A percentile compares a stretch with the other conserved stretches of the same genome.
These are phyloP conservation scores for Choristoneura rosaceana DNA, from an alignment of 2,888 invertebrate species.

Conservation along the genomic window DNA sequence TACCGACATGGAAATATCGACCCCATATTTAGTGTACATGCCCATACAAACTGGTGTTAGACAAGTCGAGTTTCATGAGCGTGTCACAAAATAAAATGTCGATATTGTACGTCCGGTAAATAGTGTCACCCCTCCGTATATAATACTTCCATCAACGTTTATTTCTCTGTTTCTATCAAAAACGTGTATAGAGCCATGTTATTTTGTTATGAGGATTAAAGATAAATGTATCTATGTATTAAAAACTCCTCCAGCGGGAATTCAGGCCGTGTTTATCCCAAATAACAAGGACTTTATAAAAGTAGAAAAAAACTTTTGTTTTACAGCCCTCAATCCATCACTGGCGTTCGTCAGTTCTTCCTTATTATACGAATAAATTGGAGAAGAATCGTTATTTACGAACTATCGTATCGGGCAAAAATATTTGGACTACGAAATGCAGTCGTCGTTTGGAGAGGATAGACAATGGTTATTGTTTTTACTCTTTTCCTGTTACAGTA, in stretches of 20 bases:
- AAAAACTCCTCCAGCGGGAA: neutral
- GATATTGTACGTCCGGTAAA: too few relatives aligned
- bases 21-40: too few relatives aligned
- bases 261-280: neutral
- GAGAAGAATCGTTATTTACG: conserved; percentile 28
- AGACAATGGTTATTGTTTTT: neutral
- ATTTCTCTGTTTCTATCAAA: too few relatives aligned
- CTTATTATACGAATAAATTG: conserved; percentile 33
- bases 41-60: too few relatives aligned
- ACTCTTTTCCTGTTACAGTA: neutral
- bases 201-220: too few relatives aligned
- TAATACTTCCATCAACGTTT: too few relatives aligned
- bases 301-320: conserved; percentile 34
- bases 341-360: neutral
- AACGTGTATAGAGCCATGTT: too few relatives aligned
- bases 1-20: too few relatives aligned
- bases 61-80: too few relatives aligned
- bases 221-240: neutral
- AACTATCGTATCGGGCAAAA: conserved; percentile 20
- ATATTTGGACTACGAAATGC: neutral
- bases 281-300: conserved; percentile 12
- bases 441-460: neutral
- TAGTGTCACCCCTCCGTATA: too few relatives aligned
- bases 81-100: too few relatives aligned
- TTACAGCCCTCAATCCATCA: conserved; percentile 36